Percentiles rank a stretch among this genome's conserved stretches.
These are phyloP conservation scores for Aspidiotus rigidus DNA, from an alignment of 2,888 invertebrate species.

Conservation along the genomic window DNA sequence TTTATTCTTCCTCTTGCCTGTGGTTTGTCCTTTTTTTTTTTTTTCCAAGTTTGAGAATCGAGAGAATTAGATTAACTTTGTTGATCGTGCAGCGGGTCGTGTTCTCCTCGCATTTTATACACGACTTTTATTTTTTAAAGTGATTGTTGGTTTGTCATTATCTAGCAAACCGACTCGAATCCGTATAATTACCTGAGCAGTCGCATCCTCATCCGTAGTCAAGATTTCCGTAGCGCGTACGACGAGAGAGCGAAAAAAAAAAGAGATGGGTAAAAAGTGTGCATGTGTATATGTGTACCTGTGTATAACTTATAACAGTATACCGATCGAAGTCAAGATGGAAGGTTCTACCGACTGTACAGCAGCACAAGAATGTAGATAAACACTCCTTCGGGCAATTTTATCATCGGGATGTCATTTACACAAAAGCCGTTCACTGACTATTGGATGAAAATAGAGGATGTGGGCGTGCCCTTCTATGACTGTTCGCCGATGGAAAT, in stretches of 20 bases:
- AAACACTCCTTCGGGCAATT: conserved; percentile 33
- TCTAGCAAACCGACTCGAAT: conserved; percentile 30
- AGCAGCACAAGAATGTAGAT: conserved; percentile 24
- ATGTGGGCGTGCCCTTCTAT: conserved; percentile 33
- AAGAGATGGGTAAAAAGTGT: not conserved
- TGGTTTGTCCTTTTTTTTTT: not conserved
- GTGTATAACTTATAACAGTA: conserved; percentile 23
- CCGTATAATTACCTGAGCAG: conserved; percentile 32
- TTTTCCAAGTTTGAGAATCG: not conserved
- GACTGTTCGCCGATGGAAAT: conserved; percentile 33
- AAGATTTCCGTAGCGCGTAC: conserved; percentile 16
- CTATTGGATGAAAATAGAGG: conserved; percentile 33
- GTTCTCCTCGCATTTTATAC: conserved; percentile 22
- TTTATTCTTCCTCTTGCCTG: not conserved
- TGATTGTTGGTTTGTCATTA: conserved; percentile 34
- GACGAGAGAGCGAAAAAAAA: not conserved
- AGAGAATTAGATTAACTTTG: conserved; percentile 25
- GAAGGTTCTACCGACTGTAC: conserved; percentile 19
- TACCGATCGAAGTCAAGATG: conserved; percentile 31
- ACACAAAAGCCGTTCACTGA: conserved; percentile 30
- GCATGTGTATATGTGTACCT: not conserved
- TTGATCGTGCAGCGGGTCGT: conserved; percentile 16
- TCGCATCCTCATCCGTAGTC: conserved; percentile 27
- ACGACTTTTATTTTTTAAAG: conserved; percentile 30
- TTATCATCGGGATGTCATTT: conserved; percentile 33